phyloP scores from a whole-genome alignment of 2,888 invertebrate genomes.

The Schizotus pectinicornis region DNA sequence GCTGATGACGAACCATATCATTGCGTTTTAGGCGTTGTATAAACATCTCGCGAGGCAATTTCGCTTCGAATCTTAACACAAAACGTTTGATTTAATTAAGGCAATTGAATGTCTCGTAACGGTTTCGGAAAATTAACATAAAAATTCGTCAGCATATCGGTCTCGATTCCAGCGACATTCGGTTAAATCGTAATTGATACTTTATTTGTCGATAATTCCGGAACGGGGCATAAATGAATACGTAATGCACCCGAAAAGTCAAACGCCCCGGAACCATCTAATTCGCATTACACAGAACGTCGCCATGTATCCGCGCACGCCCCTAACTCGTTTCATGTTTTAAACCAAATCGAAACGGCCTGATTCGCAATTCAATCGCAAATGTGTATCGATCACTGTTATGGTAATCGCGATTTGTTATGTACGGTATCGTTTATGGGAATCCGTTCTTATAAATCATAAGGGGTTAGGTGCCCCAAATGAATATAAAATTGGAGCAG shows the following conservation, averaged over 20 bases:
- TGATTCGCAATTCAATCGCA: constrained; percentile 51
- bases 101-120: constrained; percentile 4
- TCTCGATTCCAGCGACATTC: background rate
- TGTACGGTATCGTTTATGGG: constrained; percentile 57
- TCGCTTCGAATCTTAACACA: constrained; percentile 3
- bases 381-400: constrained; percentile 53
- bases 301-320: constrained; percentile 49
- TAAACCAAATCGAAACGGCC: constrained; percentile 50
- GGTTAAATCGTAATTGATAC: constrained; percentile 45
- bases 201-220: constrained; percentile 38
- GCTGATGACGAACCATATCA: constrained; percentile 13
- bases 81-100: constrained; percentile 11
- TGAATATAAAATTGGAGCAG: constrained; percentile 56
- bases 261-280: constrained; percentile 42
- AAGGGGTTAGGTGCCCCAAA: constrained; percentile 52
- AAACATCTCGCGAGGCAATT: constrained; percentile 17
- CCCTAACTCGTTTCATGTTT: constrained; percentile 50
- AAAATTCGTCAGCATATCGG: constrained; percentile 1
- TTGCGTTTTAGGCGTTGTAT: constrained; percentile 21
- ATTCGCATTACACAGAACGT: constrained; percentile 49
- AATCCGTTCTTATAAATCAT: constrained; percentile 53
- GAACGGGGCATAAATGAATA: constrained; percentile 50
- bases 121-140: constrained; percentile 1
- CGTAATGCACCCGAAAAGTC: constrained; percentile 47
- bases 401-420: constrained; percentile 57